Evolutionary conservation across 2,113 vertebrate species (phyloP), one percentile per base, ranked within the genome.

Genomic region (Hepsetus odoe): DNA sequence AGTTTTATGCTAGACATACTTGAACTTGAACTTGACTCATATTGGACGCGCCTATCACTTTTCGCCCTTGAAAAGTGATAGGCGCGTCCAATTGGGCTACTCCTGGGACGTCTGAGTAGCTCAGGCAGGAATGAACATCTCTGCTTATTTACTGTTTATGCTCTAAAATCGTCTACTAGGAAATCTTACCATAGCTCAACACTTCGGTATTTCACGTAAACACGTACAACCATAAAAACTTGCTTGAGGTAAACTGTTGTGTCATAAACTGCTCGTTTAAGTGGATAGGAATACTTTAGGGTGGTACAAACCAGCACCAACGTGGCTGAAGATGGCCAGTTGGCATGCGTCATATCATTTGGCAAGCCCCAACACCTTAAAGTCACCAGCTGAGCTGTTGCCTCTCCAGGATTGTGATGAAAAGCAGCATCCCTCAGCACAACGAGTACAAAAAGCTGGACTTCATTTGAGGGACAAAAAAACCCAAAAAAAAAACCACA

Each of bases 1-100:
- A n/a, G n/a, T 64, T 71, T 30, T 78, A 71, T 40, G 58, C 51
- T 12, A 74, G 53, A 59, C 79, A 86, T 83, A 82, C 78, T 55
- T 94, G 94, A 93, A 94, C 94, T 93, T 93, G 89, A 87, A 86
- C 75, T 85, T 89, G 85, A 90, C 87, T 79, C 13, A 35, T 81
- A 55, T 79, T 61, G 40, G 12, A 26, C 26, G 62, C 26, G 9
- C n/a, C n/a, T n/a, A n/a, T n/a, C n/a, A n/a, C 55, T 38, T 58
- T n/a, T 14, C 55, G 35, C 8, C n/a, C 26, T 16, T 61, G 56
- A 22, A 58, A 61, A 13, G 53, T 26, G 20, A 69, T 28, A 61
- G 28, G 4, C 28, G n/a, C 18, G 59, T 46, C 10, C 20, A 32
- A 26, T 12, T 32, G 26, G 3, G 9, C 40, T 49, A 16, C 44